phyloP scores from a whole-genome alignment of 2,113 vertebrate genomes.

The Rhinichthys klamathensis region DNA sequence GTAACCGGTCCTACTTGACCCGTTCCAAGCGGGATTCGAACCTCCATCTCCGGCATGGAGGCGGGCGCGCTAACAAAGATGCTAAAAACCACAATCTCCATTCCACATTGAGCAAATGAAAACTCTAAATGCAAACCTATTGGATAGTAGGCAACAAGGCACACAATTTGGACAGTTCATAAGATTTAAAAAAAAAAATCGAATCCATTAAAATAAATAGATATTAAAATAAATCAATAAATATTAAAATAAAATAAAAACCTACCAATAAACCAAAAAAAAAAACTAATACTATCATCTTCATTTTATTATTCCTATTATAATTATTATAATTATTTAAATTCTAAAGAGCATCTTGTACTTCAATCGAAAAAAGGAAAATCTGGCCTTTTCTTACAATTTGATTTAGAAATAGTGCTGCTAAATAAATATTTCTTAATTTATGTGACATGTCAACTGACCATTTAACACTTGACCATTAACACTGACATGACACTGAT shows the following conservation, averaged over 20 bases:
- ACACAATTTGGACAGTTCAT: neutral
- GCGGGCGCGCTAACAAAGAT: too few relatives aligned
- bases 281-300: too few relatives aligned
- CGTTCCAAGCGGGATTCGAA: too few relatives aligned
- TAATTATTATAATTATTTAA: neutral
- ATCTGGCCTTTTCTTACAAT: neutral
- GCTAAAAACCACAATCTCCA: too few relatives aligned
- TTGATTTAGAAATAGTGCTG: neutral
- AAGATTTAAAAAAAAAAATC: too few relatives aligned
- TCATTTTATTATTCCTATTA: neutral
- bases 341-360: neutral
- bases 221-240: neutral
- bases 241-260: neutral
- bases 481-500: neutral
- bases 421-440: neutral
- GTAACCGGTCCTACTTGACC: too few relatives aligned
- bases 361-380: neutral
- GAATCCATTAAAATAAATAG: neutral
- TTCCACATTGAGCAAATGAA: neutral
- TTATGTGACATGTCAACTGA: neutral
- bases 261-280: neutral
- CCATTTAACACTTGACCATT: neutral
- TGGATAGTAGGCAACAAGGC: too few relatives aligned
- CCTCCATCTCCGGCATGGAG: too few relatives aligned
- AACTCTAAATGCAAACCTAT: neutral